These are phyloP conservation scores for Aromia moschata DNA, from an alignment of 2,888 invertebrate genomes.

Conservation along the genomic window DNA sequence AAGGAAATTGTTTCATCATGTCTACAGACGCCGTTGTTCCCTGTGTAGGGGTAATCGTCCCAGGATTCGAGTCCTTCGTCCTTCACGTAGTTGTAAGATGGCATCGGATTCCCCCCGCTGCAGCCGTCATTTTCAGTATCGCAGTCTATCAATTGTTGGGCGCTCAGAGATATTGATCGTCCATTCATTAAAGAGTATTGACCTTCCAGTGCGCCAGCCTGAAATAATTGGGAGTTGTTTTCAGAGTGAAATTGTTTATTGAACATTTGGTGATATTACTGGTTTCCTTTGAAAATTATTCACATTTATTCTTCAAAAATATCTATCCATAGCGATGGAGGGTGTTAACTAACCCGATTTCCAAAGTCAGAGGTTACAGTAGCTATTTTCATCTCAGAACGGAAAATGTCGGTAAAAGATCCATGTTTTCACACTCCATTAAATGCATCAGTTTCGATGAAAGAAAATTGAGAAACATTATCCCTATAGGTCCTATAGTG, in stretches of 20 bases:
- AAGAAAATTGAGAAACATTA: no score
- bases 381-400: no score
- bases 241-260: not conserved
- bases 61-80: conserved; percentile 88
- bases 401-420: no score
- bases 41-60: conserved; percentile 85
- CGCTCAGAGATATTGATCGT: conserved; percentile 75
- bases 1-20: conserved; percentile 63
- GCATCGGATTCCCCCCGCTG: conserved; percentile 83
- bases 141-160: conserved; percentile 92
- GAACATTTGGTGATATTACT: no score
- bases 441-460: no score
- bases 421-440: no score
- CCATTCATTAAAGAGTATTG: not conserved
- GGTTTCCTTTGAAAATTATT: no score
- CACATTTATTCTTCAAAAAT: no score
- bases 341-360: no score
- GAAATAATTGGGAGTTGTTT: not conserved
- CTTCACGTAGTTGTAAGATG: conserved; percentile 84
- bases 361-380: no score
- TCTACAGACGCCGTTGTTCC: conserved; percentile 74
- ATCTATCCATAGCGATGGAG: no score
- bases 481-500: no score
- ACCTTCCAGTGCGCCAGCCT: not conserved
- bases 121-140: conserved; percentile 83